Percentiles rank a stretch among this genome's conserved stretches.
Evolutionary conservation across 2,113 vertebrate species (phyloP).

Genomic region (Scopus umbretta): DNA sequence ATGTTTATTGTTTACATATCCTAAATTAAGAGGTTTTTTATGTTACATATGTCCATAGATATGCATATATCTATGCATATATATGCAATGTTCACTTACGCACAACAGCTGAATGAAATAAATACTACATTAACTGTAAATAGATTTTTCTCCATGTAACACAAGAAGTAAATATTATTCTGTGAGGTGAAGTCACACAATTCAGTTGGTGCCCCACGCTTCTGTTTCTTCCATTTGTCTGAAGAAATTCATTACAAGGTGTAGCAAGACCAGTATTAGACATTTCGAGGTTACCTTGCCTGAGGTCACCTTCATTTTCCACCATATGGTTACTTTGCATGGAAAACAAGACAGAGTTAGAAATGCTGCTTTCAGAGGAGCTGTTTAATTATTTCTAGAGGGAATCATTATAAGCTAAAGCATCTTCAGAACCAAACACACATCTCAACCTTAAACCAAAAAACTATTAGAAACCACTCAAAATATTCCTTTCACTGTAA

Average conservation of each 20-base stretch:
- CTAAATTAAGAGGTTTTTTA: neutral
- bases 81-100: neutral
- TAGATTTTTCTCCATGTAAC: neutral
- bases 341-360: neutral
- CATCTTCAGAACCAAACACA: neutral
- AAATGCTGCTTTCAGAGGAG: neutral
- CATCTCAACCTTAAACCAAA: neutral
- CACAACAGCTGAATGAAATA: neutral
- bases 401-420: neutral
- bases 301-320: neutral
- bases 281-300: neutral
- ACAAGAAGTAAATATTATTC: neutral
- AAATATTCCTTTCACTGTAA: neutral
- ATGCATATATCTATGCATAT: no score
- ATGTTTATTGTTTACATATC: neutral
- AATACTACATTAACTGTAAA: neutral
- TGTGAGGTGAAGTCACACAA: neutral
- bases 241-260: neutral
- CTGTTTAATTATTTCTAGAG: neutral
- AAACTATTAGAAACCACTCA: neutral
- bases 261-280: neutral
- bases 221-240: neutral
- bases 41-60: neutral
- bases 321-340: neutral
- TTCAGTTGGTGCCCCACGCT: neutral